Conservation (phyloP, 1,140 invertebrate species). For the Drosophila bipectinata region DNA sequence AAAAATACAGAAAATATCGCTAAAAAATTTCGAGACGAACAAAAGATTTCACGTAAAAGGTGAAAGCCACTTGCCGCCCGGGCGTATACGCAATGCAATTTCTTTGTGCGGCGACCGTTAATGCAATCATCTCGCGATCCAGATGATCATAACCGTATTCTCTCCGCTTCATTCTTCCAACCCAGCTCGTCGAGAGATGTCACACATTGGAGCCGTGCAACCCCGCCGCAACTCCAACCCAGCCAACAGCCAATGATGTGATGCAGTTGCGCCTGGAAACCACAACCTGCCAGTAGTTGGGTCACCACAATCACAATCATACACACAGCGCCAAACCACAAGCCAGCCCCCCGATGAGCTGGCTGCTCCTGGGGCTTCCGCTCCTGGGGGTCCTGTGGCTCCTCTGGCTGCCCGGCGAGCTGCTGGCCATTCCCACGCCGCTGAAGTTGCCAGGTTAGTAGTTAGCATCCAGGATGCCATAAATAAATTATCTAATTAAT, state of each 20-base stretch:
- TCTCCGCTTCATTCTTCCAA: slow-evolving; percentile 43
- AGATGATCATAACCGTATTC: slow-evolving; percentile 31
- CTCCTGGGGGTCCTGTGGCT: slow-evolving; percentile 70
- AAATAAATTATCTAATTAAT: background rate
- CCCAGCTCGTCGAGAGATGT: slow-evolving; percentile 63
- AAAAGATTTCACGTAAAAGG: slow-evolving; percentile 66
- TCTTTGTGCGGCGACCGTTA: slow-evolving; percentile 64
- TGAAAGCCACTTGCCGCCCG: slow-evolving; percentile 65
- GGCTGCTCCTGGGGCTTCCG: slow-evolving; percentile 74
- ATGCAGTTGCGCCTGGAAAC: slow-evolving; percentile 64
- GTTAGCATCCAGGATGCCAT: background rate
- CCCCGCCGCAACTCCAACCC: slow-evolving; percentile 18
- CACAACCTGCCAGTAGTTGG: slow-evolving; percentile 73
- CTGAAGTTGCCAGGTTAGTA: slow-evolving; percentile 78
- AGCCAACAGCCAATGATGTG: slow-evolving; percentile 67
- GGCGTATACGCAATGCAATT: slow-evolving; percentile 53
- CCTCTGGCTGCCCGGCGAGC: slow-evolving; percentile 67
- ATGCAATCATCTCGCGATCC: slow-evolving; percentile 58
- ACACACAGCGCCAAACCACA: slow-evolving; percentile 27
- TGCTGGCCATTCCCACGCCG: slow-evolving; percentile 75
- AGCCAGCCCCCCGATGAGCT: slow-evolving; percentile 65
- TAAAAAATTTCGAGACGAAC: slow-evolving; percentile 32
- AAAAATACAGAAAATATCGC: slow-evolving; percentile 5
- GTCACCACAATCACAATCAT: slow-evolving; percentile 56
- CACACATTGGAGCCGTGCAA: slow-evolving; percentile 48